phyloP scores from a whole-genome alignment of 2,888 invertebrate genomes.

The Ctenicera cuprea region DNA sequence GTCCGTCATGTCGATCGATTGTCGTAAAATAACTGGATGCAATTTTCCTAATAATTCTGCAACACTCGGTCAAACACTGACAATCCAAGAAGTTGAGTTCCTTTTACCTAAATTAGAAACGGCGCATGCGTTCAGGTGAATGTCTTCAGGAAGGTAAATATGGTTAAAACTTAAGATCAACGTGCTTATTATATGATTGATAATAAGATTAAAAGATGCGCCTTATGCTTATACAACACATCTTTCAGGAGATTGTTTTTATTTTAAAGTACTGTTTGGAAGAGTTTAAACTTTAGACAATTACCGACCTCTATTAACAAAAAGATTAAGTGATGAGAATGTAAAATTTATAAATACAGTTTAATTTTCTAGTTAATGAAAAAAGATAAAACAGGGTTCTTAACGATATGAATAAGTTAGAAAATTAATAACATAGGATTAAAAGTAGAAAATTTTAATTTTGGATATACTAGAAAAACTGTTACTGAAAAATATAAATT shows the following conservation, averaged over 20 bases:
- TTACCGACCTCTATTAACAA: not conserved
- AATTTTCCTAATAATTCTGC: conserved; percentile 45
- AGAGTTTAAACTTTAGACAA: not conserved
- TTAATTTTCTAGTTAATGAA: too few species aligned
- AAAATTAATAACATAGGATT: too few species aligned
- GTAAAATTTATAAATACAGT: too few species aligned
- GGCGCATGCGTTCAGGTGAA: conserved; percentile 60
- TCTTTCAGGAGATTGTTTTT: not conserved
- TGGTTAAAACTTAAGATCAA: conserved; percentile 45
- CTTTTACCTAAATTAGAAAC: conserved; percentile 59
- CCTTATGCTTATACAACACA: conserved; percentile 44
- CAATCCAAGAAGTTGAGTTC: conserved; percentile 63
- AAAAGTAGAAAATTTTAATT: too few species aligned
- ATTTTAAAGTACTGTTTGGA: not conserved
- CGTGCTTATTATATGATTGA: conserved; percentile 41
- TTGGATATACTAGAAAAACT: too few species aligned
- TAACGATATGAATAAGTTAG: too few species aligned
- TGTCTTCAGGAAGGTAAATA: conserved; percentile 57
- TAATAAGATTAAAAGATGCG: conserved; percentile 9
- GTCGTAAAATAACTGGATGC: conserved; percentile 33
- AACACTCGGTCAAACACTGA: conserved; percentile 65
- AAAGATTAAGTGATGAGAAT: too few species aligned
- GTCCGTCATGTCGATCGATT: conserved; percentile 39
- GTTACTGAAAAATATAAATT: too few species aligned
- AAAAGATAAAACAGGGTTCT: too few species aligned